Conservation (phyloP, 2,113 vertebrate genomes). For the Rhinolophus ferrumequinum region DNA sequence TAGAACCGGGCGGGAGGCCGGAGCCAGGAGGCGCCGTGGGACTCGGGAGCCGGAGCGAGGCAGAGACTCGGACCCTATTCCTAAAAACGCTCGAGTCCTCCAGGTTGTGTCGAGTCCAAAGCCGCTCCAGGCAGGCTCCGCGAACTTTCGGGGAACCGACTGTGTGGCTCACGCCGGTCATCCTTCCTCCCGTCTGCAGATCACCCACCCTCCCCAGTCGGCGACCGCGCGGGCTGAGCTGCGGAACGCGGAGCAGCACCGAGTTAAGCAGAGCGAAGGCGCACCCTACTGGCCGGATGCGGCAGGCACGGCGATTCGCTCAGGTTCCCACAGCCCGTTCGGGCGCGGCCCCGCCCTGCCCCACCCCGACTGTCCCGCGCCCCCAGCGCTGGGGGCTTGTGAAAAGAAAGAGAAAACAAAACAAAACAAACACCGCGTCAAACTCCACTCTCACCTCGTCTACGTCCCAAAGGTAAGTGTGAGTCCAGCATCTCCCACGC, state of each 20-base stretch:
- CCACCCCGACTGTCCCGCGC: neutral
- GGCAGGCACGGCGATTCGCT: constrained; percentile 42
- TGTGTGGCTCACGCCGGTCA: neutral
- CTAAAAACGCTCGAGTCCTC: neutral
- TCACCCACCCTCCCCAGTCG: neutral
- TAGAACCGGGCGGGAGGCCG: neutral
- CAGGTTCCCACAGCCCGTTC: neutral
- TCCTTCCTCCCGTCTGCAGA: too few relatives aligned
- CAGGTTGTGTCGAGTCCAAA: neutral
- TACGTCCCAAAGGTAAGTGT: constrained; percentile 71
- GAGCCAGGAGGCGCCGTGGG: neutral
- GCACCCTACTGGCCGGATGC: constrained; percentile 83
- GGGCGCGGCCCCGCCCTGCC: neutral
- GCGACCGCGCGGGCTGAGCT: neutral
- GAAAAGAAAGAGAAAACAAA: constrained; percentile 42
- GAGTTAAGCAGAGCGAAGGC: constrained; percentile 75
- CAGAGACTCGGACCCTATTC: neutral
- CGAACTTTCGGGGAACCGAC: neutral
- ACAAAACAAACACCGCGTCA: constrained; percentile 23
- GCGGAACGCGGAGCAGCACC: neutral
- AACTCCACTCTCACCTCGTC: constrained; percentile 51
- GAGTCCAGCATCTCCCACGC: neutral
- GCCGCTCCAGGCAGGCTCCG: neutral
- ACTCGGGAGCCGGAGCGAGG: neutral
- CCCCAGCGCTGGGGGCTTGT: neutral